phyloP scores from a whole-genome alignment of 2,113 vertebrate genomes.

The Lontra canadensis region DNA sequence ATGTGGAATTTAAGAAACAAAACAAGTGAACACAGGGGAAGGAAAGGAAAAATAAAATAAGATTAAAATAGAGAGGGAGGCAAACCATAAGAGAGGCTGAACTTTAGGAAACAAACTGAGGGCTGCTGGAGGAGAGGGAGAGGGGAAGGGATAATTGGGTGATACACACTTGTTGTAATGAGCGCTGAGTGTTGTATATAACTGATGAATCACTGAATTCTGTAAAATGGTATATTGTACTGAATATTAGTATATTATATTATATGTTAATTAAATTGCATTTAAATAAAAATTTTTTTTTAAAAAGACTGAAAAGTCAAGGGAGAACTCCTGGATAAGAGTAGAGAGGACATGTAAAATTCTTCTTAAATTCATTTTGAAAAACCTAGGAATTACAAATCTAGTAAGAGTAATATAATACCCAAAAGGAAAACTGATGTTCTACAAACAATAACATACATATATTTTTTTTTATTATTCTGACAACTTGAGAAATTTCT shows the following conservation, averaged over 20 bases:
- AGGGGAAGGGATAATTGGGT: not conserved
- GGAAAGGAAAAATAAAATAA: not conserved
- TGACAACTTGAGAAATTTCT: not conserved
- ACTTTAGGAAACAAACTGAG: not conserved
- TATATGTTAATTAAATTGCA: not conserved
- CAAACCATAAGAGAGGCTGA: not conserved
- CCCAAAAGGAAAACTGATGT: not conserved
- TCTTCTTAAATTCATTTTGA: not conserved
- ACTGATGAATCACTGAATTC: not conserved
- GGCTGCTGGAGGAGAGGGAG: not conserved
- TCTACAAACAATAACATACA: not conserved
- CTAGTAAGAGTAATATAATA: not conserved
- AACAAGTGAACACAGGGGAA: not conserved
- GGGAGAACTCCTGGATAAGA: not conserved
- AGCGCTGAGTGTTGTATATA: not conserved
- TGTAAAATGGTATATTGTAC: too few species aligned
- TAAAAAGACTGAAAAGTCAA: not conserved
- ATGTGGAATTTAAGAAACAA: not conserved
- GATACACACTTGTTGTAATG: not conserved
- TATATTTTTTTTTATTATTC: not conserved
- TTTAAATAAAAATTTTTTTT: not conserved
- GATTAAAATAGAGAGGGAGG: not conserved
- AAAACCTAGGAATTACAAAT: not conserved
- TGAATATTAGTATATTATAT: too few species aligned
- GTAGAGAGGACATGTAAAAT: not conserved